These are phyloP conservation scores for Ariopsis seemanni DNA, from an alignment of 2,113 vertebrate genomes.

Conservation along the genomic window DNA sequence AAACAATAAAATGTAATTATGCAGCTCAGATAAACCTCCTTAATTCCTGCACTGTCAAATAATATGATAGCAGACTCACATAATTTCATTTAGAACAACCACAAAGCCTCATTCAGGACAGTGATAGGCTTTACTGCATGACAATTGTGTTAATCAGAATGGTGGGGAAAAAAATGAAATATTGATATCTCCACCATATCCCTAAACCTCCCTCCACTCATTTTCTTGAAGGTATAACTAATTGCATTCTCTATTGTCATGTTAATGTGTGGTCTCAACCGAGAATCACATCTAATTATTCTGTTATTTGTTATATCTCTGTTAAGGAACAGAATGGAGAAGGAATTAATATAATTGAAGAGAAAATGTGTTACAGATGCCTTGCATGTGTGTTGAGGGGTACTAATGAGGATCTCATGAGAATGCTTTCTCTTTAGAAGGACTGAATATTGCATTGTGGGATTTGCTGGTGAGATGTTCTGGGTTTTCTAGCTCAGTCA, in stretches of 20 bases:
- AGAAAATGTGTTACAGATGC: slow-evolving; percentile 30
- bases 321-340: slow-evolving; percentile 51
- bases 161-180: slow-evolving; percentile 65
- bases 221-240: slow-evolving; percentile 67
- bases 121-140: slow-evolving; percentile 60
- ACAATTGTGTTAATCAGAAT: slow-evolving; percentile 66
- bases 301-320: slow-evolving; percentile 62
- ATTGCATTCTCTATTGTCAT: slow-evolving; percentile 71
- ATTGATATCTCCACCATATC: slow-evolving; percentile 53
- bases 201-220: slow-evolving; percentile 47
- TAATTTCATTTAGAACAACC: slow-evolving; percentile 70
- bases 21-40: slow-evolving; percentile 67
- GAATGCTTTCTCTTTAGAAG: slow-evolving; percentile 26
- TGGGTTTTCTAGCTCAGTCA: background rate
- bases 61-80: slow-evolving; percentile 66
- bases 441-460: slow-evolving; percentile 23
- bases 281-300: slow-evolving; percentile 66
- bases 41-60: slow-evolving; percentile 68
- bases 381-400: background rate
- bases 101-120: slow-evolving; percentile 67
- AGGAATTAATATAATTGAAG: slow-evolving; percentile 39
- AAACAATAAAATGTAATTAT: slow-evolving; percentile 79
- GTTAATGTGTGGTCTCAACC: slow-evolving; percentile 63
- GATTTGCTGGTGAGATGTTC: background rate
- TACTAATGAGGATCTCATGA: slow-evolving; percentile 20